Evolutionary conservation across 2,888 invertebrate species (phyloP).

Genomic region (Cabera pusaria): DNA sequence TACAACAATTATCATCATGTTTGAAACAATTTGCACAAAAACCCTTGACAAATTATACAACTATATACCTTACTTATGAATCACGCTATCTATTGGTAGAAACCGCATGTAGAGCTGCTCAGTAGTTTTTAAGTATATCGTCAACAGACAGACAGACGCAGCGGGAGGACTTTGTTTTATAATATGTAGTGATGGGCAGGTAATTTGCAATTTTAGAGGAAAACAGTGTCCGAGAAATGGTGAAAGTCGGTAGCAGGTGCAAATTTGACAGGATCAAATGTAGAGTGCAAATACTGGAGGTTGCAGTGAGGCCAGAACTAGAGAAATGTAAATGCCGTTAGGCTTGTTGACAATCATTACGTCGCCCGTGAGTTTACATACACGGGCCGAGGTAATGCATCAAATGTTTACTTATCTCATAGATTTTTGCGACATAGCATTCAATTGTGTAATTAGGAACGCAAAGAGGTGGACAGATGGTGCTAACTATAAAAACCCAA

Average conservation of each 20-base stretch:
- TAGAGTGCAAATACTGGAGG: conserved; percentile 37
- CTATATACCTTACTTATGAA: too few species aligned
- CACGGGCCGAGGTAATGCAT: conserved; percentile 72
- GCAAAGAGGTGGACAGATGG: conserved; percentile 65
- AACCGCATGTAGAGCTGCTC: too few species aligned
- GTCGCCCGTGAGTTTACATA: conserved; percentile 65
- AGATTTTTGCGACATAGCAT: conserved; percentile 72
- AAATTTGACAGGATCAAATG: conserved; percentile 35
- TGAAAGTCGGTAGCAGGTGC: conserved; percentile 22
- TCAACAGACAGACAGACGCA: too few species aligned
- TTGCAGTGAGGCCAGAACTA: conserved; percentile 52
- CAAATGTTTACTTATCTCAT: conserved; percentile 79
- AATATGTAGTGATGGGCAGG: background rate
- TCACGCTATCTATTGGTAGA: too few species aligned
- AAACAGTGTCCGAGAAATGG: conserved; percentile 5
- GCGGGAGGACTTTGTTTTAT: too few species aligned
- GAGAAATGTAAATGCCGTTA: conserved; percentile 68
- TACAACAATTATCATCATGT: too few species aligned
- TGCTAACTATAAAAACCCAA: conserved; percentile 72
- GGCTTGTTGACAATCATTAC: conserved; percentile 72
- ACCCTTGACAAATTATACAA: too few species aligned
- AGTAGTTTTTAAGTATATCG: too few species aligned
- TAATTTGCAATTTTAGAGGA: too few species aligned
- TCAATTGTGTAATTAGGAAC: conserved; percentile 68
- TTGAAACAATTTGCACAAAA: too few species aligned